Conservation (phyloP, 2,888 invertebrate genomes). For the Dynastes grantii region DNA sequence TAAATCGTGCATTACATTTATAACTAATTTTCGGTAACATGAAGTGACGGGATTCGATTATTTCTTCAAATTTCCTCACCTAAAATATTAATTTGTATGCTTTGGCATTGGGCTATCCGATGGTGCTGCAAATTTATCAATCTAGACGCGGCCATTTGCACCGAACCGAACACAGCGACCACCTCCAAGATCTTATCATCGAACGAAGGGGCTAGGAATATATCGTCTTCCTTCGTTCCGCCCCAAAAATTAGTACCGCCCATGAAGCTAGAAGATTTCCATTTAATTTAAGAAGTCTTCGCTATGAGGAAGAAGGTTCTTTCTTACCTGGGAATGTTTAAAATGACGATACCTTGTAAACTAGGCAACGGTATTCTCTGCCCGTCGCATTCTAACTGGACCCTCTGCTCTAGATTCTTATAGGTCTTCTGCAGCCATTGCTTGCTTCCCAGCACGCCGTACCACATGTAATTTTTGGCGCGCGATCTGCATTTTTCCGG, state of each 20-base stretch:
- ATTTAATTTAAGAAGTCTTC: constrained; percentile 50
- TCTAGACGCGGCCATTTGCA: constrained; percentile 97
- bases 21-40: too few relatives aligned
- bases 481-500: constrained; percentile 96
- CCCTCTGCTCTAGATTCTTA: constrained; percentile 95
- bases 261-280: constrained; percentile 85
- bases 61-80: constrained; percentile 70
- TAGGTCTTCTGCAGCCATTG: constrained; percentile 92
- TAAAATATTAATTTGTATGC: constrained; percentile 95
- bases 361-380: constrained; percentile 95
- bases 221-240: constrained; percentile 90
- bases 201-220: constrained; percentile 94
- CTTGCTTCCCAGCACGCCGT: constrained; percentile 86
- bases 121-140: constrained; percentile 97
- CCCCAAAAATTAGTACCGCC: constrained; percentile 99
- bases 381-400: constrained; percentile 96
- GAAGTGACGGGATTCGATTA: too few relatives aligned
- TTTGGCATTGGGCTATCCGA: constrained; percentile 96
- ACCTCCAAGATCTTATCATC: constrained; percentile 98
- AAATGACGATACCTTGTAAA: constrained; percentile 95
- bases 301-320: too few relatives aligned
- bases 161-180: constrained; percentile 97
- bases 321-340: constrained; percentile 90
- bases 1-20: too few relatives aligned
- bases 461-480: constrained; percentile 98